Conservation (phyloP, 2,113 vertebrate genomes). For the Sterrhoptilus dennistouni region DNA sequence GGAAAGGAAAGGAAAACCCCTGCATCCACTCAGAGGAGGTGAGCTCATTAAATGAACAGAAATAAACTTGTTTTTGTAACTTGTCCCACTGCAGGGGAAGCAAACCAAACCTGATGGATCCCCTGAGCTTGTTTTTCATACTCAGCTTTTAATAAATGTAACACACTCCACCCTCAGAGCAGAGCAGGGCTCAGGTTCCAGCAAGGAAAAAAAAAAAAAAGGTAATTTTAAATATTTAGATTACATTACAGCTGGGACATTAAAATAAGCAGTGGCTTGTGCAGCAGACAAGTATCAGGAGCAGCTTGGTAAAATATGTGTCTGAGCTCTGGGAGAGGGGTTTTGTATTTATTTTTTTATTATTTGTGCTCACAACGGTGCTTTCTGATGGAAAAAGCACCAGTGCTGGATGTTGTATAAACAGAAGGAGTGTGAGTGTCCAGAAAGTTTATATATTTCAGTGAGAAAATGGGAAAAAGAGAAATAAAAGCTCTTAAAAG, state of each 20-base stretch:
- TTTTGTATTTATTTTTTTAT: background rate
- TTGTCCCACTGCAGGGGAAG: constrained; percentile 38
- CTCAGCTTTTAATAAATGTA: constrained; percentile 40
- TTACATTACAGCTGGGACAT: constrained; percentile 5
- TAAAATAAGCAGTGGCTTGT: constrained; percentile 42
- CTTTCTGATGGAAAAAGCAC: background rate
- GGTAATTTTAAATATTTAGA: constrained; percentile 30
- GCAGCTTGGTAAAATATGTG: background rate
- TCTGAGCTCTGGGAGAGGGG: background rate
- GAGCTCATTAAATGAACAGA: background rate
- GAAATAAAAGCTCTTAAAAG: background rate
- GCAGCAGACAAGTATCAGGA: background rate
- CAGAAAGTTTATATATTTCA: background rate
- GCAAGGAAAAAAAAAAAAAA: background rate
- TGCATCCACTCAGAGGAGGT: background rate
- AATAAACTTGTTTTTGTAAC: constrained; percentile 48
- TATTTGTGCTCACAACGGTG: background rate
- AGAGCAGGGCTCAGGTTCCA: constrained; percentile 2
- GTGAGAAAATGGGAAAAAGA: background rate
- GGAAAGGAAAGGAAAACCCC: background rate
- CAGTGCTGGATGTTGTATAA: background rate
- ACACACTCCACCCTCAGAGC: constrained; percentile 33
- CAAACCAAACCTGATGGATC: constrained; percentile 30
- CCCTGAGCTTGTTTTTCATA: constrained; percentile 47
- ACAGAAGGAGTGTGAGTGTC: fast-evolving